Evolutionary conservation across 1,140 invertebrate genomes (phyloP).

Genomic region (Macrobrachium nipponense): DNA sequence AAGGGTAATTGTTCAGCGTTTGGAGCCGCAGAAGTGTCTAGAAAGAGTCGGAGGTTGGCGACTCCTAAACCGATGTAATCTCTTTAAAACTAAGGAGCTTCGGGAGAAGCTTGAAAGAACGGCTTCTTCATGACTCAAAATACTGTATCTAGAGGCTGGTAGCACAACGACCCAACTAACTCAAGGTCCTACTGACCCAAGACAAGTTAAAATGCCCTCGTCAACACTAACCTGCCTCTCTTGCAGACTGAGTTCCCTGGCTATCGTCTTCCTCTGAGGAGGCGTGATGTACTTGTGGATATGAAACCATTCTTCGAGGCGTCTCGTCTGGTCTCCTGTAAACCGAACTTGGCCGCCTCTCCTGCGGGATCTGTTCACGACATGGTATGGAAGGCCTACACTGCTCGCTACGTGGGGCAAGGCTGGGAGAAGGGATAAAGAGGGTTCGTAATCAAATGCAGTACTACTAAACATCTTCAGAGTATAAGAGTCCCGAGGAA

Average conservation of each 20-base stretch:
- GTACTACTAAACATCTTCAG: too few species aligned
- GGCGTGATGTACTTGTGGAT: slow-evolving; percentile 54
- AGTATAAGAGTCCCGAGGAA: too few species aligned
- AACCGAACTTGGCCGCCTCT: slow-evolving; percentile 56
- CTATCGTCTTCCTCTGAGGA: slow-evolving; percentile 43
- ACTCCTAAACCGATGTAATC: too few species aligned
- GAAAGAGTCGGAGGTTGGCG: too few species aligned
- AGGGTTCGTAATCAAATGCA: too few species aligned
- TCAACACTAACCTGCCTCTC: slow-evolving; percentile 48
- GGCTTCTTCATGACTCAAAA: not conserved
- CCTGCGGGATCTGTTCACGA: not conserved
- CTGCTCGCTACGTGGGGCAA: too few species aligned
- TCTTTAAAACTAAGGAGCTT: too few species aligned
- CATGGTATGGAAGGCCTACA: not conserved
- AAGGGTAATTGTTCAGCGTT: too few species aligned
- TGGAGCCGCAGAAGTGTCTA: too few species aligned
- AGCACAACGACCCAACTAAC: not conserved
- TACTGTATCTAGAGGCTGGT: not conserved
- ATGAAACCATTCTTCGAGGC: slow-evolving; percentile 45
- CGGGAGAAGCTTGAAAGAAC: too few species aligned
- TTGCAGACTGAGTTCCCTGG: slow-evolving; percentile 52
- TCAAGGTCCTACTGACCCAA: too few species aligned
- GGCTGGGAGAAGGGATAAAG: too few species aligned
- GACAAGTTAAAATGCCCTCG: not conserved
- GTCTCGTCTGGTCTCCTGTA: slow-evolving; percentile 41